Base-by-base conservation (phyloP, 2,888 invertebrate species). In the Heteromyza rotundicornis region DNA sequence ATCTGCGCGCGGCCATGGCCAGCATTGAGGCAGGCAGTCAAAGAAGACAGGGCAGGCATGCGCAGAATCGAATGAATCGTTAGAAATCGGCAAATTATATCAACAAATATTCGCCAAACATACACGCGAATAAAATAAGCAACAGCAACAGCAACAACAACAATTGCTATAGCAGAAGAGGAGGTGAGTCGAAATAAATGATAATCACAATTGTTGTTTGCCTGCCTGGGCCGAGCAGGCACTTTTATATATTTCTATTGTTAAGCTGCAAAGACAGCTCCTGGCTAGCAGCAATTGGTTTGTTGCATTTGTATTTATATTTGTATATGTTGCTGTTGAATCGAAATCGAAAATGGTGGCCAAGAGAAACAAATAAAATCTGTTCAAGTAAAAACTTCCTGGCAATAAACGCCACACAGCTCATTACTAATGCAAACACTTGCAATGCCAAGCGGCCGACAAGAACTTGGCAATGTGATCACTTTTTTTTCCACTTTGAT, bases 21-120 rank as follows among this genome's bases (percentile, higher is more conserved):
- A 27, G 10, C 27, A 27, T 7, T 27, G 27, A n/a, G n/a, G 7
- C 27, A 10, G 27, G 10, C 27, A 5, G 27, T 5, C 27, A 10
- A 27, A 5, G 27, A 27, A 10, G 27, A 27, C n/a, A n/a, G n/a
- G n/a, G n/a, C n/a, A n/a, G n/a, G 40, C 40, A 3, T 40, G n/a
- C n/a, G 12, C 40, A 40, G 40, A 5, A 10, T 27, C 27, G 7
- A 73, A 74, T 75, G 77, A n/a, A n/a, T n/a, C 77, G 78, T 74
- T 76, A 75, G 78, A 76, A 75, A 75, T 76, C 76, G 77, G 74
- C 74, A 77, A 75, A 77, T 77, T 76, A 76, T 75, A 77, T 75
- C 69, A 68, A 63, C n/a, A n/a, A n/a, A n/a, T n/a, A 63, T 74
- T 76, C 68, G 64, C 63, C 69, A n/a, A n/a, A 63, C 74, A 63